Percentiles rank a stretch among this genome's conserved stretches.
These are phyloP conservation scores for Augiades crinisus DNA, from an alignment of 2,888 invertebrate species.

Conservation along the genomic window DNA sequence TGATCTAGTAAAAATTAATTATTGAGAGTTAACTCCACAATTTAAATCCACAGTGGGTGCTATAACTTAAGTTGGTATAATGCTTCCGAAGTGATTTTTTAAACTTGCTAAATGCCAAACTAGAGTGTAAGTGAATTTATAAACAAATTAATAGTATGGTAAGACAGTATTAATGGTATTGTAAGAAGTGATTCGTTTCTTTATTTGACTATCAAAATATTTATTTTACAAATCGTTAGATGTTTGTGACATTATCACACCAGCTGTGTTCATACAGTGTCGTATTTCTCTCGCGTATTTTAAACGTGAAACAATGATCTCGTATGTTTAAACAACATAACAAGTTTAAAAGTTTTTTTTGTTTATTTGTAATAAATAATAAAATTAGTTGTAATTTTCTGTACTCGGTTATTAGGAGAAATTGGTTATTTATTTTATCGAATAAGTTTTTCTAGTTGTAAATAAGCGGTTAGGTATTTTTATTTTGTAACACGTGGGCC, in stretches of 20 bases:
- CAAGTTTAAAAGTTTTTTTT: constrained; percentile 36
- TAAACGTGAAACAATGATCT: constrained; percentile 72
- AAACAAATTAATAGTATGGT: not conserved
- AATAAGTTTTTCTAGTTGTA: constrained; percentile 51
- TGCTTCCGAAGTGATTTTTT: not conserved
- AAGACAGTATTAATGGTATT: not conserved
- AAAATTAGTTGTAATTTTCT: constrained; percentile 38
- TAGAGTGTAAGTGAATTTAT: not conserved
- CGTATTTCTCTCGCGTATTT: constrained; percentile 40
- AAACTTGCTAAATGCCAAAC: constrained; percentile 1
- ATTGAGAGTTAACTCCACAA: no score
- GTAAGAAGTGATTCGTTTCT: constrained; percentile 22
- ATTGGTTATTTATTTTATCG: constrained; percentile 74
- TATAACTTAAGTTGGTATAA: not conserved
- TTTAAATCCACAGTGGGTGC: not conserved
- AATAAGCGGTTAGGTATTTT: constrained; percentile 54
- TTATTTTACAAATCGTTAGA: constrained; percentile 26
- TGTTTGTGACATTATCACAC: constrained; percentile 54
- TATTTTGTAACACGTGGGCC: constrained; percentile 62
- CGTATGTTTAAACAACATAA: constrained; percentile 58
- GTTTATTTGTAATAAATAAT: constrained; percentile 37
- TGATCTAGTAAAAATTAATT: not conserved
- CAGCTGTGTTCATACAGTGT: constrained; percentile 68
- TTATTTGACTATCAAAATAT: constrained; percentile 18
- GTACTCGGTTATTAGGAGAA: constrained; percentile 64